phyloP scores from a whole-genome alignment of 1,140 invertebrate genomes.

The Octopus sinensis region DNA sequence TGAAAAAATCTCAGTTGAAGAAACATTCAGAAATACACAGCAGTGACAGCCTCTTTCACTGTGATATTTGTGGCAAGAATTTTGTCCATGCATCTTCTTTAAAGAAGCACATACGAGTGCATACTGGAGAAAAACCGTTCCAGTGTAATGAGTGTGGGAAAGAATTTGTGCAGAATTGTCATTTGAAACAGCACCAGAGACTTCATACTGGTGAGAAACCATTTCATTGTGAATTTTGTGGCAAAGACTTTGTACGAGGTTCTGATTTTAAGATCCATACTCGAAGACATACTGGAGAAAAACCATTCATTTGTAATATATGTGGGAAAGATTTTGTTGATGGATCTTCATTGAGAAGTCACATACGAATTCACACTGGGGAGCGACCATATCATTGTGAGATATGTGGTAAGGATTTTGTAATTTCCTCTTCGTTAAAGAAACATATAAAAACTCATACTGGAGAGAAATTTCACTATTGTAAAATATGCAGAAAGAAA shows the following conservation, averaged over 20 bases:
- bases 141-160: slow-evolving; percentile 15
- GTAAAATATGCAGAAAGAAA: not conserved
- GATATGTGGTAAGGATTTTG: not conserved
- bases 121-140: not conserved
- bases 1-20: not conserved
- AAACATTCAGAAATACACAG: slow-evolving; percentile 17
- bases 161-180: not conserved
- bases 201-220: slow-evolving; percentile 10
- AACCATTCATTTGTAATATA: not conserved
- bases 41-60: slow-evolving; percentile 12
- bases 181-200: slow-evolving; percentile 11
- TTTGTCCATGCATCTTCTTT: not conserved
- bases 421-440: not conserved
- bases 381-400: not conserved
- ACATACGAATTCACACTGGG: not conserved
- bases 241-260: not conserved
- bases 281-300: too few relatives aligned
- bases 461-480: not conserved
- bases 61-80: slow-evolving; percentile 11
- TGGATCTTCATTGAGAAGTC: not conserved
- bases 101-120: slow-evolving; percentile 19
- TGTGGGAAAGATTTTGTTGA: not conserved
- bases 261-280: not conserved
- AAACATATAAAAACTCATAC: not conserved
- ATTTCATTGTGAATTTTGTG: slow-evolving; percentile 10